Conservation (phyloP, 2,113 vertebrate species). For the Tylochromis polylepis region DNA sequence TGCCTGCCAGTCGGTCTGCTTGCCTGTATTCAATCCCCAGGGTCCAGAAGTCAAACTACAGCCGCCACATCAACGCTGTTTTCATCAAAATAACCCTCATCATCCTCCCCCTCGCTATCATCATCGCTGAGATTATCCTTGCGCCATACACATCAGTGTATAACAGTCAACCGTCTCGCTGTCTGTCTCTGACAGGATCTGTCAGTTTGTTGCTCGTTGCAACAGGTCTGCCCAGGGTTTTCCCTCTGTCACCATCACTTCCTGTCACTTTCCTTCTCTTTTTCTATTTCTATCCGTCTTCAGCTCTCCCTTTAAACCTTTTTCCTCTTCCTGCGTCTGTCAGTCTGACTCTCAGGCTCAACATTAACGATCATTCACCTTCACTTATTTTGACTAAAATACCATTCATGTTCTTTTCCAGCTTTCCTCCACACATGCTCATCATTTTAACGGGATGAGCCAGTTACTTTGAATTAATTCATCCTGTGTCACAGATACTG, state of each 20-base stretch:
- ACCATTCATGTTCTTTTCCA: background rate
- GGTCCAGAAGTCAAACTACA: slow-evolving; percentile 4
- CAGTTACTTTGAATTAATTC: background rate
- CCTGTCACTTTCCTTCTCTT: slow-evolving; percentile 11
- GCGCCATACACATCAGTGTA: background rate
- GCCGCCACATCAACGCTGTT: background rate
- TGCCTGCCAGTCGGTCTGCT: background rate
- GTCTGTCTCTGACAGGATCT: slow-evolving; percentile 14
- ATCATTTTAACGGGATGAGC: background rate
- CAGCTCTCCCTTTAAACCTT: slow-evolving; percentile 10
- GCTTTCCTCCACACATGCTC: background rate
- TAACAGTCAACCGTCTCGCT: background rate
- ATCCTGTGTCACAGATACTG: background rate
- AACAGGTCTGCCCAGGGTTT: slow-evolving; percentile 28
- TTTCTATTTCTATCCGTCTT: background rate
- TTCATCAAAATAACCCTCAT: slow-evolving; percentile 28
- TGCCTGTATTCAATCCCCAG: slow-evolving; percentile 15
- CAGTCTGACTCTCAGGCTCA: slow-evolving; percentile 9
- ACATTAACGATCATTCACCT: slow-evolving; percentile 5
- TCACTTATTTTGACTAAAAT: background rate
- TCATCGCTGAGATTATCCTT: background rate
- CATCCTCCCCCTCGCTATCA: background rate
- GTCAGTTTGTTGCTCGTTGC: slow-evolving; percentile 4
- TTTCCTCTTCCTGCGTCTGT: background rate
- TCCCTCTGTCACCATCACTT: slow-evolving; percentile 15